These are phyloP conservation scores for Sitobion miscanthi DNA, from an alignment of 1,140 invertebrate species.

Conservation along the genomic window DNA sequence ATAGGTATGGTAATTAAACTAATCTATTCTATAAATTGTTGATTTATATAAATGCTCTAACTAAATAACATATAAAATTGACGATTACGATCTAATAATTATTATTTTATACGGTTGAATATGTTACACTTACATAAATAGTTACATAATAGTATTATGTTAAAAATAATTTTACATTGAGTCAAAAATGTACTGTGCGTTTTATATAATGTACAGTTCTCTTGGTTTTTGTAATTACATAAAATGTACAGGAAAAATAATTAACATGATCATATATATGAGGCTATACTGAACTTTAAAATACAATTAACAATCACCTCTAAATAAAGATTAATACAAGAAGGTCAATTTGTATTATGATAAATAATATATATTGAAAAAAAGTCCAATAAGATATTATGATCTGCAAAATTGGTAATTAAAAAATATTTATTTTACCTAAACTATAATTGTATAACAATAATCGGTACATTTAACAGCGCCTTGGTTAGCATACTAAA, in stretches of 20 bases:
- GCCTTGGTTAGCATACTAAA: background rate
- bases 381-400: conserved; percentile 16
- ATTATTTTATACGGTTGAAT: background rate
- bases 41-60: conserved; percentile 23
- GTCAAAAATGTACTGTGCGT: conserved; percentile 3
- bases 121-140: conserved; percentile 11
- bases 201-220: conserved; percentile 37
- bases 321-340: background rate
- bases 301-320: background rate
- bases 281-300: background rate
- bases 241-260: conserved; percentile 20
- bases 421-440: background rate
- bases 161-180: conserved; percentile 17
- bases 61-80: conserved; percentile 32
- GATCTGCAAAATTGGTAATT: background rate
- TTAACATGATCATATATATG: background rate
- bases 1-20: background rate
- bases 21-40: background rate
- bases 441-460: conserved; percentile 4
- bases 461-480: background rate
- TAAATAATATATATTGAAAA: background rate
- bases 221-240: background rate
- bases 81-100: conserved; percentile 10
- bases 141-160: background rate
- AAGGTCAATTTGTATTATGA: background rate